These are phyloP conservation scores for Parnassius apollo DNA, from an alignment of 2,888 invertebrate genomes.

Conservation along the genomic window DNA sequence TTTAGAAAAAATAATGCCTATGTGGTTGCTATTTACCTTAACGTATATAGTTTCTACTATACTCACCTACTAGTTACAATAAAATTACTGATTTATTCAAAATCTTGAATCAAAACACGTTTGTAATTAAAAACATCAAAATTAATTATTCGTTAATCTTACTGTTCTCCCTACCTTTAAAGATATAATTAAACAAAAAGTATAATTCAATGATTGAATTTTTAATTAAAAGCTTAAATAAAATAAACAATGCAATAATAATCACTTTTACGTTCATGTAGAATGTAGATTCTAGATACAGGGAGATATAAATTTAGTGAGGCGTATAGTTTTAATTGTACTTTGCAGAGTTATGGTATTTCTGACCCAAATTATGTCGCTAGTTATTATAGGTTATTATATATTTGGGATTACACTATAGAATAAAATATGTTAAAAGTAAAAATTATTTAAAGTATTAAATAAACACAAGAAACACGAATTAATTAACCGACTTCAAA, in stretches of 20 bases:
- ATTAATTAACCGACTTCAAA: too few species aligned
- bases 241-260: slow-evolving; percentile 2
- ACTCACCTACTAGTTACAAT: too few species aligned
- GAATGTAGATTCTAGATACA: not conserved
- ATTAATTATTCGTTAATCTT: not conserved
- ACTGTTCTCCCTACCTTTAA: not conserved
- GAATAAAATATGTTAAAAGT: too few species aligned
- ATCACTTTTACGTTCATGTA: not conserved
- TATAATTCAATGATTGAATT: not conserved
- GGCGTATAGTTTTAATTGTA: slow-evolving; percentile 47
- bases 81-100: too few species aligned
- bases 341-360: not conserved
- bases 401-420: not conserved
- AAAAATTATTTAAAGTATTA: too few species aligned
- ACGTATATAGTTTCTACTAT: too few species aligned
- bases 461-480: too few species aligned
- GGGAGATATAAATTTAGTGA: slow-evolving; percentile 30
- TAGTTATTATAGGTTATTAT: not conserved
- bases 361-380: not conserved
- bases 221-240: too few species aligned
- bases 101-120: too few species aligned
- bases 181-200: not conserved
- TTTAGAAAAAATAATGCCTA: too few species aligned
- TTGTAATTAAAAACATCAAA: not conserved
- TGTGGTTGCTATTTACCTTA: too few species aligned